phyloP scores from a whole-genome alignment of 2,888 invertebrate species.

The Meloe dianella region DNA sequence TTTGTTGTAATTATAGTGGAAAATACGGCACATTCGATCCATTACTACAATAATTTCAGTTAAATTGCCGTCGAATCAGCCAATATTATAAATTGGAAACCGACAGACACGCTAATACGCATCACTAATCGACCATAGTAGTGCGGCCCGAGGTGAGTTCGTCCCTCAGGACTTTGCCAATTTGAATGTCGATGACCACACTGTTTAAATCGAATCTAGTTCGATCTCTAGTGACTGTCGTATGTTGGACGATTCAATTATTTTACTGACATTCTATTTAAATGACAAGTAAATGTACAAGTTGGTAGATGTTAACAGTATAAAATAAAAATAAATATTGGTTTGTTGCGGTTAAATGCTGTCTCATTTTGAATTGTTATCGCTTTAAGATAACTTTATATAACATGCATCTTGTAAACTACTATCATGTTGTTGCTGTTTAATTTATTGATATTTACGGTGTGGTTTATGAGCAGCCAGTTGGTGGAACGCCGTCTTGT shows the following conservation, averaged over 20 bases:
- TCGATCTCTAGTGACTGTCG: constrained; percentile 53
- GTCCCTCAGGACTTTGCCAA: constrained; percentile 49
- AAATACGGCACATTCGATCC: background rate
- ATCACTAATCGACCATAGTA: constrained; percentile 43
- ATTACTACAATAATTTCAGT: constrained; percentile 12
- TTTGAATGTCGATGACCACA: constrained; percentile 55
- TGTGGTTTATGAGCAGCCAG: constrained; percentile 41
- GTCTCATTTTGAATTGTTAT: background rate
- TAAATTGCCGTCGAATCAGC: constrained; percentile 19
- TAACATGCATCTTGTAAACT: constrained; percentile 54
- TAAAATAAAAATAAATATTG: too few relatives aligned
- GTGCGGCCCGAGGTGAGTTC: constrained; percentile 37
- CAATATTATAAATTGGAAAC: constrained; percentile 28
- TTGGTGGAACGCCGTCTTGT: constrained; percentile 1
- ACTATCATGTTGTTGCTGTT: constrained; percentile 52
- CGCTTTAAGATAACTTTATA: constrained; percentile 30
- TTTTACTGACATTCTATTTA: constrained; percentile 47
- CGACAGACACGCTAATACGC: constrained; percentile 32
- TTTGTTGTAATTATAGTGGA: constrained; percentile 5
- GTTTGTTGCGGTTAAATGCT: background rate
- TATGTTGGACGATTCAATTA: constrained; percentile 52
- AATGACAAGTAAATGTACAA: constrained; percentile 39
- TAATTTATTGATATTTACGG: constrained; percentile 55
- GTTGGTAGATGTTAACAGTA: background rate
- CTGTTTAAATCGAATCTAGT: constrained; percentile 55